These are phyloP conservation scores for Ceratoteleas bidentatus DNA, from an alignment of 1,140 invertebrate species.

Conservation along the genomic window DNA sequence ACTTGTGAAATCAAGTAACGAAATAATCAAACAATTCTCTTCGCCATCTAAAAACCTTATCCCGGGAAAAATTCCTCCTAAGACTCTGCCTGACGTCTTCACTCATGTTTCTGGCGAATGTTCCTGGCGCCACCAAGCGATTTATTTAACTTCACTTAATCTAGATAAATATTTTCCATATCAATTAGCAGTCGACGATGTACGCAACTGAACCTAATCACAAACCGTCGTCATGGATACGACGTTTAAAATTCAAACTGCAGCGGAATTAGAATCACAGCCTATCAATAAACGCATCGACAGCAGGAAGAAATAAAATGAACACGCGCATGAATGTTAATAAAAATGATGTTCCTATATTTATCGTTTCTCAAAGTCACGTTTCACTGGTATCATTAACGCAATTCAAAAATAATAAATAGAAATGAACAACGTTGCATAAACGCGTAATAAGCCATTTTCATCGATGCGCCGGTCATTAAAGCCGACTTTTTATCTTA, in stretches of 20 bases:
- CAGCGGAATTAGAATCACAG: not conserved
- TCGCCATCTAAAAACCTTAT: no score
- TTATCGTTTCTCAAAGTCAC: constrained; percentile 15
- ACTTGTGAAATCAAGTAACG: no score
- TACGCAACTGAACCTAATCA: not conserved
- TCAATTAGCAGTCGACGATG: not conserved
- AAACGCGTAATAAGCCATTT: constrained; percentile 20
- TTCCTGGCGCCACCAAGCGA: no score
- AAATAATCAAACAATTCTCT: no score
- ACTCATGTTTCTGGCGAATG: no score
- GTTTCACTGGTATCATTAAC: constrained; percentile 20
- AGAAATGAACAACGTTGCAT: constrained; percentile 28
- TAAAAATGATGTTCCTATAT: constrained; percentile 1
- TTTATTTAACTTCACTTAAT: no score
- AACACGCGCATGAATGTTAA: not conserved
- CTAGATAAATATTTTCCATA: not conserved
- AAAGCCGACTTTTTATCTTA: not conserved
- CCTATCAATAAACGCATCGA: not conserved
- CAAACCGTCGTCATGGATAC: constrained; percentile 1
- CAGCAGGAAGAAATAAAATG: not conserved
- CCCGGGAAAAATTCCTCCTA: no score
- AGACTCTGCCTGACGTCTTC: no score
- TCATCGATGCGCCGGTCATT: constrained; percentile 15
- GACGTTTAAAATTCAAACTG: not conserved
- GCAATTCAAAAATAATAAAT: constrained; percentile 42